Conservation (phyloP, 2,888 invertebrate species). For the Barypeithes pellucidus region DNA sequence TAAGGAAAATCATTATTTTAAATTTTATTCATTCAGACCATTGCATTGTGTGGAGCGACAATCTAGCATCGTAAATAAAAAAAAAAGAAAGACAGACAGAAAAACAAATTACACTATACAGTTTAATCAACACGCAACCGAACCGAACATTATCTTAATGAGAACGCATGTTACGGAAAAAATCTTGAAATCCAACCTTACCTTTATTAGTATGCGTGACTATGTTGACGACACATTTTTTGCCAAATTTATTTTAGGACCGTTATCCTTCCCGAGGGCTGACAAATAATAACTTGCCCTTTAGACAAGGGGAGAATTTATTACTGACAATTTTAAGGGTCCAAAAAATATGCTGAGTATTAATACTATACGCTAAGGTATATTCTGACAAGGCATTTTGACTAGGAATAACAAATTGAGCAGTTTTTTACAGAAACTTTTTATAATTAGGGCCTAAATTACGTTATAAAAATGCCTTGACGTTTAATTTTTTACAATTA, state of each 20-base stretch:
- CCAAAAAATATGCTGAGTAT: slow-evolving; percentile 29
- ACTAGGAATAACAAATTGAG: slow-evolving; percentile 21
- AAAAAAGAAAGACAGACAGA: neutral
- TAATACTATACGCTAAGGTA: slow-evolving; percentile 27
- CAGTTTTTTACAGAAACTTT: slow-evolving; percentile 6
- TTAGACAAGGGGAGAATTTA: slow-evolving; percentile 31
- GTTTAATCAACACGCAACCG: slow-evolving; percentile 3
- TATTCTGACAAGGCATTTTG: slow-evolving; percentile 22
- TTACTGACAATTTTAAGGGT: slow-evolving; percentile 34
- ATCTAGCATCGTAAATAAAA: no score
- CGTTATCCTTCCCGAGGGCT: slow-evolving; percentile 27
- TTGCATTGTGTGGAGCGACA: no score
- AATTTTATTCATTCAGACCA: no score
- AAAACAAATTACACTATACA: slow-evolving; percentile 5
- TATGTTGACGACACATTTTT: slow-evolving; percentile 28
- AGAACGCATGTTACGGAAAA: slow-evolving; percentile 15
- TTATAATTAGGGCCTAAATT: slow-evolving; percentile 7
- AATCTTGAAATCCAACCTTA: slow-evolving; percentile 10
- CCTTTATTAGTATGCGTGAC: slow-evolving; percentile 28
- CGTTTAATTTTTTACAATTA: no score
- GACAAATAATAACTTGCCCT: slow-evolving; percentile 33
- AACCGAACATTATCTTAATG: slow-evolving; percentile 17
- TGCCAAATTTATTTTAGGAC: slow-evolving; percentile 25
- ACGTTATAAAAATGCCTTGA: neutral
- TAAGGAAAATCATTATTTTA: no score